Evolutionary conservation across 2,797 vertebrate genomes (phyloP), one percentile per base, ranked within the genome.

Genomic region (Poecilia gillii): DNA sequence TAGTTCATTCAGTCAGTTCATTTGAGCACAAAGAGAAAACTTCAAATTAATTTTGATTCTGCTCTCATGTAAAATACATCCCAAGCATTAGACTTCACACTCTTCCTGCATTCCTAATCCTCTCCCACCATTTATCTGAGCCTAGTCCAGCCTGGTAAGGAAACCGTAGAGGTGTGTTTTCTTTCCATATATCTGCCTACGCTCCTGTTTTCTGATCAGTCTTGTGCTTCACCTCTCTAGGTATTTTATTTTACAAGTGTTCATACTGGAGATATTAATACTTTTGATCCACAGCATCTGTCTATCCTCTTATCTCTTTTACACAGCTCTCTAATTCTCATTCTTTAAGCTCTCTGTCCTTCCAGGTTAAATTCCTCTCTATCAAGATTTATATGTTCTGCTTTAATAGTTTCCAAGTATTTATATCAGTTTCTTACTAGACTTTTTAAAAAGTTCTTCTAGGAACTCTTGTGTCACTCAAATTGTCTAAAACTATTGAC

Each of bases 51-150:
- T 90, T 93, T 94, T 88, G 91, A 94, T 94, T 90, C 75, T 47
- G 14, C 74, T 70, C 88, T 93, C 93, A 94, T 94, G 89, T 93
- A 94, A 93, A 92, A 94, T 92, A 90, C 89, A 94, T 94, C 84
- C 87, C 78, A 80, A 3, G 16, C 83, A 93, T 94, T 94, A 88
- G 82, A 75, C 93, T 92, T 93, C 88, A 74, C 81, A 39, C 80
- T 83, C 33, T 82, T 84, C 79, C 78, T 85, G 81, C 86, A 85
- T 87, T 86, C 79, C 84, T 89, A 78, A 85, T 87, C 86, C 87
- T 81, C 79, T 77, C 85, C 82, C 73, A 78, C 82, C 74, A 45
- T 85, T 81, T 71, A 72, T 51, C 76, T 3, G 28, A 74, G 75
- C 73, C 43, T 72, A 62, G 81, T 68, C 82, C 1, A 3, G 20